Evolutionary conservation across 2,797 vertebrate genomes (phyloP).

Genomic region (Coluber constrictor): DNA sequence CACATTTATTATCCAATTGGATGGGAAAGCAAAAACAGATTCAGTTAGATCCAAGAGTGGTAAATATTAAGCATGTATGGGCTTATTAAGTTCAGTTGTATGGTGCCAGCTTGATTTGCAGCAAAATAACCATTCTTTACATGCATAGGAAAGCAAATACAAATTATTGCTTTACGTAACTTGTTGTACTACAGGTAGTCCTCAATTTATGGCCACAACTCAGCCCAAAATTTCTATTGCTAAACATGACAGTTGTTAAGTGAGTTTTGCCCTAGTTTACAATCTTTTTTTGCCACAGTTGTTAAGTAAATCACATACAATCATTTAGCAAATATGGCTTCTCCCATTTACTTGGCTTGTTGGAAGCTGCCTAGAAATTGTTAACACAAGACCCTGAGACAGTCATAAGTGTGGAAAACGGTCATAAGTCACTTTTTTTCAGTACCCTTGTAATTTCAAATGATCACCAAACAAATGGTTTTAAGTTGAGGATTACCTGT

Average conservation of each 20-base stretch:
- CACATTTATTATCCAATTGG: slow-evolving; percentile 1
- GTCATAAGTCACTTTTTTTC: background rate
- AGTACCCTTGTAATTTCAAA: background rate
- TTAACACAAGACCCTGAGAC: too few species aligned
- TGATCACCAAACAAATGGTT: background rate
- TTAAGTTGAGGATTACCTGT: background rate
- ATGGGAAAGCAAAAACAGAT: slow-evolving; percentile 39
- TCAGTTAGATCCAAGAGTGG: slow-evolving; percentile 43
- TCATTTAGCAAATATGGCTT: background rate
- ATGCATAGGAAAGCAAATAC: slow-evolving; percentile 25
- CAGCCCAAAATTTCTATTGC: background rate
- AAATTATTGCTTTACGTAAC: background rate
- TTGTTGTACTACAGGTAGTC: background rate
- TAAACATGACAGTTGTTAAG: background rate
- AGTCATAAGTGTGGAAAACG: background rate
- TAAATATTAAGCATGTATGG: slow-evolving; percentile 43
- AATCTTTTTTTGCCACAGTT: background rate
- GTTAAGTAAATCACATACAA: background rate
- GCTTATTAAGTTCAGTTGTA: slow-evolving; percentile 41
- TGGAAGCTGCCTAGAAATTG: too few species aligned
- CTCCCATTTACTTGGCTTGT: too few species aligned
- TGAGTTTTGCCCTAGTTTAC: background rate
- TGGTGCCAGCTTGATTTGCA: slow-evolving; percentile 11
- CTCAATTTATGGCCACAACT: background rate
- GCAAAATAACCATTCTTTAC: slow-evolving; percentile 39